A percentile compares a stretch with the other conserved stretches of the same genome.
Evolutionary conservation across 2,888 invertebrate species (phyloP).

Genomic region (Ptychoptera albimana): DNA sequence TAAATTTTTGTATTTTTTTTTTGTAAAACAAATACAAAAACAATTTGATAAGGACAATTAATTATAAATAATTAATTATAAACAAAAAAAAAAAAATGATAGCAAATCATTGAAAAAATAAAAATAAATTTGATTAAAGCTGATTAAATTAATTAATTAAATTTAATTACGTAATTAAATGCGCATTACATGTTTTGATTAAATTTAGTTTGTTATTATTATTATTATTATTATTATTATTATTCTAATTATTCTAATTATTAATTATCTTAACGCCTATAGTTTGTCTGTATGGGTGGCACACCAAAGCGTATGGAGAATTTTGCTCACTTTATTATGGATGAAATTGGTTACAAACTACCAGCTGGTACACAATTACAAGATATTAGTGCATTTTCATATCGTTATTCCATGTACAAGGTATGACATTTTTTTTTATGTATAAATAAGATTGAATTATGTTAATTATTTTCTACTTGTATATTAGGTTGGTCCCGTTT

Average conservation of each 20-base stretch:
- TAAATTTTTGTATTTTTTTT: constrained; percentile 1
- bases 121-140: background rate
- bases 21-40: background rate
- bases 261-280: constrained; percentile 11
- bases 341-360: constrained; percentile 76
- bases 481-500: constrained; percentile 27
- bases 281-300: constrained; percentile 97
- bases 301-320: constrained; percentile 87
- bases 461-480: background rate
- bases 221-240: background rate
- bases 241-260: background rate
- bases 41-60: background rate
- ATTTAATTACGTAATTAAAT: background rate
- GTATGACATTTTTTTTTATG: constrained; percentile 28
- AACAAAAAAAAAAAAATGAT: too few species aligned
- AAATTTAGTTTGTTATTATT: background rate
- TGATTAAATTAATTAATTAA: background rate
- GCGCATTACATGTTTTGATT: background rate
- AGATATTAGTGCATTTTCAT: constrained; percentile 82
- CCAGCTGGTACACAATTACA: constrained; percentile 75
- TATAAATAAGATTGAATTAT: background rate
- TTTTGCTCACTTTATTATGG: constrained; percentile 81
- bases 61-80: background rate
- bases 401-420: constrained; percentile 93
- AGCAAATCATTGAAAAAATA: too few species aligned